These are phyloP conservation scores for Leucophenga montana DNA, from an alignment of 2,888 invertebrate species.

Conservation along the genomic window DNA sequence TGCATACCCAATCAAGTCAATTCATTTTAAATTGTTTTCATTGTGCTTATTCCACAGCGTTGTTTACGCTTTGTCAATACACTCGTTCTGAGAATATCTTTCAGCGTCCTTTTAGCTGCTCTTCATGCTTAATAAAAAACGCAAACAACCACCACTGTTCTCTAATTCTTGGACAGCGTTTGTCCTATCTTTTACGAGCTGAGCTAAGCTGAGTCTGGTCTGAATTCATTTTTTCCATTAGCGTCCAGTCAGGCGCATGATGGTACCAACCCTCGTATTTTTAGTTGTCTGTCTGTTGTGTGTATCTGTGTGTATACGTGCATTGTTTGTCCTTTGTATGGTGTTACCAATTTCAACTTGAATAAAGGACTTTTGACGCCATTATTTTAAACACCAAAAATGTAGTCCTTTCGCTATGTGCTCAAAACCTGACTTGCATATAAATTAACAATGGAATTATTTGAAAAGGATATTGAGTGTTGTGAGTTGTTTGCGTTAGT, in stretches of 20 bases:
- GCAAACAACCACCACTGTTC: constrained; percentile 52
- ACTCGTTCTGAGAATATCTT: background rate
- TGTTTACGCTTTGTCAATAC: background rate
- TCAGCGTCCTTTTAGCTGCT: background rate
- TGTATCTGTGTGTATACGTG: constrained; percentile 18
- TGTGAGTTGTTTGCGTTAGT: background rate
- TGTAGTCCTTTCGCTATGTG: constrained; percentile 35
- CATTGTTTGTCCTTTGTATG: constrained; percentile 12
- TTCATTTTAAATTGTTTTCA: background rate
- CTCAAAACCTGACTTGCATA: constrained; percentile 67
- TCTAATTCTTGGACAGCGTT: background rate
- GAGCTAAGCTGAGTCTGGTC: constrained; percentile 17
- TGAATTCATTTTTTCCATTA: constrained; percentile 56
- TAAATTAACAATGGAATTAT: constrained; percentile 49
- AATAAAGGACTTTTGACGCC: constrained; percentile 51
- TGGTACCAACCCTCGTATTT: constrained; percentile 39
- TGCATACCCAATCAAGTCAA: background rate
- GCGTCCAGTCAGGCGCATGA: constrained; percentile 60
- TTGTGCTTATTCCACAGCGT: background rate
- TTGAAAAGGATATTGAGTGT: background rate
- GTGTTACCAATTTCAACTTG: constrained; percentile 27
- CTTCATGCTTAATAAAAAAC: constrained; percentile 34
- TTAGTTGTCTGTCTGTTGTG: constrained; percentile 2
- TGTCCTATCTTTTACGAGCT: constrained; percentile 7
- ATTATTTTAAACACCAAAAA: constrained; percentile 50